Evolutionary conservation across 2,797 vertebrate genomes (phyloP).

Genomic region (Hoplostethus atlanticus): DNA sequence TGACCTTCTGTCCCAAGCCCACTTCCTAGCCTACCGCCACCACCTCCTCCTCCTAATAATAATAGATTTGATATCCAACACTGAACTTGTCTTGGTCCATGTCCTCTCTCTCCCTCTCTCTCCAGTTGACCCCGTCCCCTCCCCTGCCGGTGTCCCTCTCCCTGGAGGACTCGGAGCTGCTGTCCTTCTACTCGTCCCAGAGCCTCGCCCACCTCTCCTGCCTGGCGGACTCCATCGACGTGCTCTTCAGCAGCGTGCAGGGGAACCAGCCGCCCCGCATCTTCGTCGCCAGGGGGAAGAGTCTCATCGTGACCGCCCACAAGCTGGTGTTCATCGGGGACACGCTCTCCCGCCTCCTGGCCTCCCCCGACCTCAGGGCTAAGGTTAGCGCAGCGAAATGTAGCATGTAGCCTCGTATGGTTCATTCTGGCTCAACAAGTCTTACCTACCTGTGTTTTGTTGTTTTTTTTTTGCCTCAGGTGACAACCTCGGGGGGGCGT

Average conservation of each 20-base stretch:
- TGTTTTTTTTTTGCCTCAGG: constrained; percentile 63
- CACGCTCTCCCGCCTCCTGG: constrained; percentile 90
- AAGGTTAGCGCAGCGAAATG: constrained; percentile 71
- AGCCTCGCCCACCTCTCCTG: constrained; percentile 90
- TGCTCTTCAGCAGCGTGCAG: constrained; percentile 88
- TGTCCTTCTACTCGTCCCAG: constrained; percentile 93
- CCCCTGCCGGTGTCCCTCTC: constrained; percentile 82
- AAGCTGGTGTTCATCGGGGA: constrained; percentile 95
- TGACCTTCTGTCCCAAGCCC: neutral
- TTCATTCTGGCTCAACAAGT: neutral
- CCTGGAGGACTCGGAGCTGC: constrained; percentile 89
- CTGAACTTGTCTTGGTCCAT: neutral
- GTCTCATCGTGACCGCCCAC: constrained; percentile 92
- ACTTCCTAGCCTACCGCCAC: neutral
- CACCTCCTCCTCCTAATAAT: neutral
- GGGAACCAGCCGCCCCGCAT: constrained; percentile 90
- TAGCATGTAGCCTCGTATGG: neutral
- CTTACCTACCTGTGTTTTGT: neutral
- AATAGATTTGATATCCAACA: neutral
- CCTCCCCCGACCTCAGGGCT: constrained; percentile 87
- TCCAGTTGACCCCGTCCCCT: constrained; percentile 79
- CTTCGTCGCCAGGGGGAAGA: constrained; percentile 91
- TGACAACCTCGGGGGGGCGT: constrained; percentile 87
- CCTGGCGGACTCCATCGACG: constrained; percentile 88
- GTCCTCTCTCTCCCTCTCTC: constrained; percentile 23